These are phyloP conservation scores for Caenorhabditis briggsae DNA, from an alignment of 1,140 invertebrate genomes.

Conservation along the genomic window DNA sequence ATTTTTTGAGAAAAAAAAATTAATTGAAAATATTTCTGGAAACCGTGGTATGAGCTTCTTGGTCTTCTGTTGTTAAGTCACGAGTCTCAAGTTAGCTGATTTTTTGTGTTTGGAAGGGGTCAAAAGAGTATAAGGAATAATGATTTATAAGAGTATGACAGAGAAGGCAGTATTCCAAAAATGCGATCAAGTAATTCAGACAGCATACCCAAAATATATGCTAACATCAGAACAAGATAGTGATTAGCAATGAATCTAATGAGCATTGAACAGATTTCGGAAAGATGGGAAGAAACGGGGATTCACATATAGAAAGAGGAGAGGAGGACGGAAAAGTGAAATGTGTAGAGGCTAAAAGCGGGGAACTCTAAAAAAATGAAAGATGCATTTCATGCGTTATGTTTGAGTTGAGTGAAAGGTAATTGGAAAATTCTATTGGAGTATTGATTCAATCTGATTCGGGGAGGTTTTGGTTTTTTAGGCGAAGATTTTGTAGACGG, in stretches of 20 bases:
- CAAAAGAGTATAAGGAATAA: not conserved
- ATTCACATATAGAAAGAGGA: conserved; percentile 1
- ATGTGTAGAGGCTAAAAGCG: conserved; percentile 36
- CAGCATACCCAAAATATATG: conserved; percentile 33
- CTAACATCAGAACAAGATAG: not conserved
- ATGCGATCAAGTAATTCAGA: not conserved
- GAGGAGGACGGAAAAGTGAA: not conserved
- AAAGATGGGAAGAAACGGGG: not conserved
- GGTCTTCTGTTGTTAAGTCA: not conserved
- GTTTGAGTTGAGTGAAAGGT: not conserved
- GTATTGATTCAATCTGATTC: not conserved
- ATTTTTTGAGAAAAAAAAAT: conserved; percentile 9
- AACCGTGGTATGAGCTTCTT: not conserved
- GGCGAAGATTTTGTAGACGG: conserved; percentile 1
- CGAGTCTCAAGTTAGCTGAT: not conserved
- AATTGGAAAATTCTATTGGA: conserved; percentile 43
- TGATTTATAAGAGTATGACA: not conserved
- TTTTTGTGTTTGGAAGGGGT: not conserved
- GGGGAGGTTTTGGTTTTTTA: not conserved
- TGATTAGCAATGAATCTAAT: not conserved
- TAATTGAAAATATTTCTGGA: conserved; percentile 50
- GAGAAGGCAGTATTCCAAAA: conserved; percentile 33
- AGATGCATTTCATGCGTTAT: conserved; percentile 9
- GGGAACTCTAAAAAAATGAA: not conserved
- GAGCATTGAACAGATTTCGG: conserved; percentile 22